Conservation (phyloP, 2,888 invertebrate genomes). For the Pyrrhosoma nymphula region DNA sequence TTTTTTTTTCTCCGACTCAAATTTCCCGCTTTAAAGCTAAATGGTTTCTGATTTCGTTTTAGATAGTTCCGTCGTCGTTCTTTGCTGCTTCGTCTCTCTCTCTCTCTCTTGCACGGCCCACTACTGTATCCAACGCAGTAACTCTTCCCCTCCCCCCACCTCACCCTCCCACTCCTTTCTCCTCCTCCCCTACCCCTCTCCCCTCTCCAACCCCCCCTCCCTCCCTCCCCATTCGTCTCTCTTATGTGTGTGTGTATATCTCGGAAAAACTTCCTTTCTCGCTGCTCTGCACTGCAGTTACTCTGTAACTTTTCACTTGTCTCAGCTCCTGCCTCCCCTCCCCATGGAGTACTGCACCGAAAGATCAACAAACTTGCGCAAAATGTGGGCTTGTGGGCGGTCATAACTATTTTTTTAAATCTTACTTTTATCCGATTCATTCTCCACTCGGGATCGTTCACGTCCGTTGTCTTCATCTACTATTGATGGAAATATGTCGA, state of each 20-base stretch:
- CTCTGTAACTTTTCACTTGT: background rate
- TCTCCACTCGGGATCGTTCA: background rate
- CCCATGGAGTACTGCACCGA: background rate
- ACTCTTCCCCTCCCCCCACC: background rate
- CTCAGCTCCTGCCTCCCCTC: background rate
- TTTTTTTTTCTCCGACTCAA: background rate
- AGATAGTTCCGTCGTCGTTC: slow-evolving; percentile 48
- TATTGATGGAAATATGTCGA: background rate
- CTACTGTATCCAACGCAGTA: background rate
- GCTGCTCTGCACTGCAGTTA: background rate
- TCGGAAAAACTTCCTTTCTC: background rate
- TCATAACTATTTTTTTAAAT: background rate
- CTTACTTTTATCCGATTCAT: background rate
- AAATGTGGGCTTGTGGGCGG: background rate
- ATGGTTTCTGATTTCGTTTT: slow-evolving; percentile 64
- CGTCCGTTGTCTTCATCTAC: background rate
- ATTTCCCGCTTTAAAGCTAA: slow-evolving; percentile 44
- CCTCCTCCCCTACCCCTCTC: background rate
- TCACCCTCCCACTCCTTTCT: background rate
- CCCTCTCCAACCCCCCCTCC: background rate
- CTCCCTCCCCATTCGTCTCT: background rate
- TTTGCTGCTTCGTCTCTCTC: too few species aligned
- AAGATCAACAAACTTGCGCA: background rate
- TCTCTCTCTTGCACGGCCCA: background rate
- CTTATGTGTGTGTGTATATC: background rate